phyloP scores from a whole-genome alignment of 2,797 vertebrate species.

The Spinibarbus caldwelli region DNA sequence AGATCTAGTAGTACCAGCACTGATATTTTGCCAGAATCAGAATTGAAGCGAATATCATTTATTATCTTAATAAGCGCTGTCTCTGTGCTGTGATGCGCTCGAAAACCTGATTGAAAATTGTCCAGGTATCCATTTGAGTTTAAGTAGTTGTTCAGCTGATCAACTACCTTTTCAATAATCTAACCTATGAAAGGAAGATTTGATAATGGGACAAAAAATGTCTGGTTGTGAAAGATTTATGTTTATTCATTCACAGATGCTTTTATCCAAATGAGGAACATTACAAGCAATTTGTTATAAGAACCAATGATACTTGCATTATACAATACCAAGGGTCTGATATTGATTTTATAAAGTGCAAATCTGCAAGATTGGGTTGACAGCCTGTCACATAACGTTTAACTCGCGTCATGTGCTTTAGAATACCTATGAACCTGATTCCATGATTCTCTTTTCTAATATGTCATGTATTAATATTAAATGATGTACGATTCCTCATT shows the following conservation, averaged over 20 bases:
- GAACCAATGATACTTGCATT: neutral
- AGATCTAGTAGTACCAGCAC: too few species aligned
- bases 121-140: too few species aligned
- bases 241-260: neutral
- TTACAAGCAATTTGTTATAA: neutral
- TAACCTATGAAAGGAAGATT: too few species aligned
- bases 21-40: too few species aligned
- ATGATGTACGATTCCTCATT: neutral
- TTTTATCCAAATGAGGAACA: neutral
- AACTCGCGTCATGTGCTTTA: neutral
- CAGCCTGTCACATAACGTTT: neutral
- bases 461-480: neutral
- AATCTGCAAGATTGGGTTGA: neutral
- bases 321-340: neutral
- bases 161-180: too few species aligned
- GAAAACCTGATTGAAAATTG: too few species aligned
- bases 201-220: too few species aligned
- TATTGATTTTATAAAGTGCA: conserved; percentile 9
- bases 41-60: too few species aligned
- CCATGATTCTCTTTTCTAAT: neutral
- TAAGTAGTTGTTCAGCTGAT: too few species aligned
- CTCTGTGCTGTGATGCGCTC: too few species aligned
- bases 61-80: too few species aligned
- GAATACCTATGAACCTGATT: neutral
- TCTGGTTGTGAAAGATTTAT: neutral